Base-by-base conservation (phyloP, 2,113 vertebrate species). In the Gasterosteus nipponicus region DNA sequence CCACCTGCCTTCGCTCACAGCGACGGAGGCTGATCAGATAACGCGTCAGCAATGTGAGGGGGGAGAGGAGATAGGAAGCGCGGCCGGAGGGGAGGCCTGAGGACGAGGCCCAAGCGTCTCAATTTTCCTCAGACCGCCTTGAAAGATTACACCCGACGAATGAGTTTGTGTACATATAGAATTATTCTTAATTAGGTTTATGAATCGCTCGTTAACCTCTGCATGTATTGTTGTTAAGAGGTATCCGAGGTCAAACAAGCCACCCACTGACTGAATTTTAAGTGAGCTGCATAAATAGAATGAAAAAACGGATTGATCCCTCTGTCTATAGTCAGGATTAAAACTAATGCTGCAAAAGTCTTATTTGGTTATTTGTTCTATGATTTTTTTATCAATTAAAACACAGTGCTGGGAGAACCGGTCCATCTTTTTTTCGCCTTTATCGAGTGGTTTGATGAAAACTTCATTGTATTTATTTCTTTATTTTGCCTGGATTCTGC, bases 71-170 rank as follows among this genome's bases (percentile, higher is more conserved):
- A 79, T 49, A 63, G 49, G 10, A 22, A 51, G 75, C 31, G 70
- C 75, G 79, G 86, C 75, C 51, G 5, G 69, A 73, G 58, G 61
- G 57, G 60, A 83, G 78, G 75, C 47, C 42, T 66, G 68, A 78
- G 38, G 47, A 80, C 0, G 60, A 78, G 84, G 75, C 38, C 19
- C 8, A 75, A 80, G 12, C 44, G 63, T 57, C 61, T 47, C 16
- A 2, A 35, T 19, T 22, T 15, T n/a, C 66, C 12, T 53, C 61
- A 42, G 38, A 69, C 67, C 70, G 10, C 76, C 58, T 1, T 33
- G 2, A 68, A 79, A 59, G 22, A 35, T 26, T 1, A 22, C 69
- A 57, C 51, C 19, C 60, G 35, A 46, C 0, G 29, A 56, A 5
- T 61, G 16, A 66, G 31, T 33, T 47, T 61, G 47, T 12, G 8